Evolutionary conservation across 2,888 invertebrate genomes (phyloP), one percentile per base, ranked within the genome.

Genomic region (Sinopyrophorus schimmeli): DNA sequence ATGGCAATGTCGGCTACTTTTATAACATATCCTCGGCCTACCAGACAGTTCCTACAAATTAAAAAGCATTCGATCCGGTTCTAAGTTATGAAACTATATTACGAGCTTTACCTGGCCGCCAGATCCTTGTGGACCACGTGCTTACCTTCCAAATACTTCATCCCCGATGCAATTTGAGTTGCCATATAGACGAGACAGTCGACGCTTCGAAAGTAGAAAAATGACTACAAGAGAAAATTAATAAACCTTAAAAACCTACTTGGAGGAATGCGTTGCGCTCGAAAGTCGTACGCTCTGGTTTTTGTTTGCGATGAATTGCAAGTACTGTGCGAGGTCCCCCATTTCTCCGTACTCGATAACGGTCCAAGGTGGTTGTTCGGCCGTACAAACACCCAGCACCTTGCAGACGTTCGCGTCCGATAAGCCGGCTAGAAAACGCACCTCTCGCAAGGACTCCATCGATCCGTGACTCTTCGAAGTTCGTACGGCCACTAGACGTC

Each of bases 81-180:
- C n/a, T n/a, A n/a, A n/a, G n/a, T n/a, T n/a, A n/a, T n/a, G n/a
- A n/a, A n/a, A n/a, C n/a, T n/a, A n/a, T n/a, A n/a, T n/a, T n/a
- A n/a, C n/a, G n/a, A n/a, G n/a, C n/a, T n/a, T 67, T 73, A 79
- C 80, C 80, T 77, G 10, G 87, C 85, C 24, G 88, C 88, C 61
- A 89, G 74, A 73, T 89, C 88, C 63, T 88, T 82, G 72, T 89
- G 89, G 27, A 87, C 87, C 64, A 88, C 82, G 72, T 86, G 83
- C 68, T 83, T 80, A 11, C 83, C 82, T 76, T 90, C 89, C 64
- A 89, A 76, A 69, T 87, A 89, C 69, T 84, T 84, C 86, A 89
- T 87, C 27, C 86, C 89, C 5, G 86, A 86, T 27, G 88, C 84
- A 66, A 89, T 82, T 73, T 89, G 87, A 40, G 81, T 80, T 38